These are phyloP conservation scores for Stegostoma tigrinum DNA, from an alignment of 2,113 vertebrate genomes.

Conservation along the genomic window DNA sequence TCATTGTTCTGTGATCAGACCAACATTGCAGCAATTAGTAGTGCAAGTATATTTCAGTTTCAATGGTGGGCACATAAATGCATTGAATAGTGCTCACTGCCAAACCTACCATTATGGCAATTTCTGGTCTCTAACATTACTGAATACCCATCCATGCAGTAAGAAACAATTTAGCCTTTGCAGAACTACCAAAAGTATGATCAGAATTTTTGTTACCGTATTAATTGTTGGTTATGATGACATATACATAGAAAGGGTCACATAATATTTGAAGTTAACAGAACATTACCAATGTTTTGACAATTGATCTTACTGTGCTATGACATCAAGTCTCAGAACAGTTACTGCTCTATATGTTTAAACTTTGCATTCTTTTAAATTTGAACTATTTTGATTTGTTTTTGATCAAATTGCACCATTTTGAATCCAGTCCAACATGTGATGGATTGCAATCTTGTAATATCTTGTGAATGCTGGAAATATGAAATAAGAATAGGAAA, in stretches of 20 bases:
- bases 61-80: background rate
- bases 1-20: background rate
- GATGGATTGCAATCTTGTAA: background rate
- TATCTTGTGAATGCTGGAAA: background rate
- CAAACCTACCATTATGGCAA: background rate
- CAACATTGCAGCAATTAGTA: background rate
- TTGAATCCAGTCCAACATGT: background rate
- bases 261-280: background rate
- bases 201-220: background rate
- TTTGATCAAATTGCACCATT: background rate
- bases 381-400: background rate
- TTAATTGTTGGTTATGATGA: background rate
- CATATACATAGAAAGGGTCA: background rate
- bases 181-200: background rate
- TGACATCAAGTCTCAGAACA: background rate
- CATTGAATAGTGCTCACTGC: background rate
- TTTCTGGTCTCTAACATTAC: background rate
- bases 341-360: background rate
- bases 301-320: background rate
- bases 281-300: background rate
- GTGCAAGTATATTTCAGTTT: background rate
- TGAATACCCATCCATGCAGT: background rate
- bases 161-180: background rate
- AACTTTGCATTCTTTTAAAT: background rate
- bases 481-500: background rate